Conservation (phyloP, 2,113 vertebrate genomes). For the Ursus arctos region DNA sequence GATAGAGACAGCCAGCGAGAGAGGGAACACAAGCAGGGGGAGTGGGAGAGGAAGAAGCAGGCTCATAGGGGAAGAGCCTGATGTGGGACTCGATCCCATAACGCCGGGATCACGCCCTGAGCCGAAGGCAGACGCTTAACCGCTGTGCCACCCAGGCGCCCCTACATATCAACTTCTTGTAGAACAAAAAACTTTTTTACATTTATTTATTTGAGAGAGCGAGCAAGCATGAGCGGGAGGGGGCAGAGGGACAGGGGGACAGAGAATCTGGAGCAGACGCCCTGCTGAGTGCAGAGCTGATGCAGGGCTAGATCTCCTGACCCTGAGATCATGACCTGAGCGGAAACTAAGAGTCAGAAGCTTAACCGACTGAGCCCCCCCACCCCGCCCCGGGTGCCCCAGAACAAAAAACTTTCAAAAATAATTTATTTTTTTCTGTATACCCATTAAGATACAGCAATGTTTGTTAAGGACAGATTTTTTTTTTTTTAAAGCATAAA, state of each 20-base stretch:
- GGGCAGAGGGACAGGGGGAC: background rate
- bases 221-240: background rate
- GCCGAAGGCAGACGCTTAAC: too few relatives aligned
- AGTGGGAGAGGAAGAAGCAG: too few relatives aligned
- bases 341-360: background rate
- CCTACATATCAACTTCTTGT: background rate
- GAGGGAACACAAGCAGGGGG: too few relatives aligned
- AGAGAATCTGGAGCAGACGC: background rate
- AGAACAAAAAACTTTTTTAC: background rate
- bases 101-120: too few relatives aligned
- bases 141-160: too few relatives aligned
- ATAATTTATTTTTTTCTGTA: background rate
- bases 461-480: background rate
- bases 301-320: background rate
- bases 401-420: background rate
- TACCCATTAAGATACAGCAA: background rate
- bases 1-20: too few relatives aligned
- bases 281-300: background rate
- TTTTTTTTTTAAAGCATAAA: background rate
- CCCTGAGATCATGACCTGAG: background rate
- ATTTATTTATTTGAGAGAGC: background rate
- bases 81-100: too few relatives aligned
- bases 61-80: too few relatives aligned
- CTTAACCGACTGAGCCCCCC: background rate
- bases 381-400: background rate